Evolutionary conservation across 2,888 invertebrate species (phyloP).

Genomic region (Xestoiulus laeticollis): DNA sequence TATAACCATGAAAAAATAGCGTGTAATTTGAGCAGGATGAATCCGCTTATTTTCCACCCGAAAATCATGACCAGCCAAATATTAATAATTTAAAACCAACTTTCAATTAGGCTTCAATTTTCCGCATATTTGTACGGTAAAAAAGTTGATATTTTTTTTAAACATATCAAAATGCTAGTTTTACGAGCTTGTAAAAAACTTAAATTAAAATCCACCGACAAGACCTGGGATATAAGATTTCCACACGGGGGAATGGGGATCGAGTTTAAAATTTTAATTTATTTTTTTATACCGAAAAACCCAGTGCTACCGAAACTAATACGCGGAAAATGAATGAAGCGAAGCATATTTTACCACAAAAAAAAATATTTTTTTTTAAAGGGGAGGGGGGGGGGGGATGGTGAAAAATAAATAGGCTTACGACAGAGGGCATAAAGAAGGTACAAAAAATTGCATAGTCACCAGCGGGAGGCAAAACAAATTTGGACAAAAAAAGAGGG

Average conservation of each 20-base stretch:
- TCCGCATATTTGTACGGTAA: background rate
- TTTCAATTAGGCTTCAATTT: background rate
- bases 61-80: background rate
- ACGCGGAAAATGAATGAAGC: background rate
- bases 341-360: background rate
- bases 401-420: no score
- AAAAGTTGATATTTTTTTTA: no score
- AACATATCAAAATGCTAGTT: no score
- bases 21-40: no score
- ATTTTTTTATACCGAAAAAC: background rate
- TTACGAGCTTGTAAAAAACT: no score
- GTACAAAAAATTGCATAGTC: background rate
- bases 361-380: no score
- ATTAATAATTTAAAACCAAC: background rate
- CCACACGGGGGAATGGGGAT: background rate
- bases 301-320: background rate
- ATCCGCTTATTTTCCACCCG: background rate
- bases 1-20: no score
- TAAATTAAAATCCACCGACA: no score
- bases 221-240: background rate
- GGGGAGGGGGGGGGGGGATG: no score
- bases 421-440: no score
- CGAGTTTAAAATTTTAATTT: background rate
- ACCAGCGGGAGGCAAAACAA: background rate
- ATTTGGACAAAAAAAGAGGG: background rate